Evolutionary conservation across 92 coral and sea anemone species (phyloP).

Genomic region (Parazoanthus swiftii): DNA sequence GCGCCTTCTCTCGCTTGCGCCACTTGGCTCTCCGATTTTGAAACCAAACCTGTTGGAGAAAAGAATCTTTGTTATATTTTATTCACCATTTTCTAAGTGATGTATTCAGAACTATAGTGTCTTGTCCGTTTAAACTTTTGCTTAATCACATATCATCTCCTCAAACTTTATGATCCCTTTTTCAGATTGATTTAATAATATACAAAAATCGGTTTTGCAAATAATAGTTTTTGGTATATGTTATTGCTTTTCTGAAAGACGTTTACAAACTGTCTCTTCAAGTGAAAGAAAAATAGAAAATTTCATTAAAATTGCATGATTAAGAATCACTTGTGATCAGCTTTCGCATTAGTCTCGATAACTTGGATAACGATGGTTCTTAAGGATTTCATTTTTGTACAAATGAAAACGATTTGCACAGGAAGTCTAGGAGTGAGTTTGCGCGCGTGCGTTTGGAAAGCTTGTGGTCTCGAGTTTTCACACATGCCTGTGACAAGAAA

Average conservation of each 20-base stretch:
- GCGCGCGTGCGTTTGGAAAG: neutral
- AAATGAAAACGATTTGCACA: neutral
- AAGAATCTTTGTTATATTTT: neutral
- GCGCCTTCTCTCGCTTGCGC: conserved; percentile 89
- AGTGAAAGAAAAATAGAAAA: conserved; percentile 31
- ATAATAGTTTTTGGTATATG: conserved; percentile 1
- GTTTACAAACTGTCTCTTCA: conserved; percentile 43
- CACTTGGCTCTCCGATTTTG: conserved; percentile 91
- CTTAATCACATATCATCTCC: neutral
- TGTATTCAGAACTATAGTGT: neutral
- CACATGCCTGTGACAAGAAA: neutral
- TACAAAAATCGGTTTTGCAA: conserved; percentile 6
- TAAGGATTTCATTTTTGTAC: neutral
- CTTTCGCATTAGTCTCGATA: neutral
- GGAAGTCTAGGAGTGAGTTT: neutral
- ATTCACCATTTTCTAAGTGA: neutral
- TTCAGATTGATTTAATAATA: conserved; percentile 9
- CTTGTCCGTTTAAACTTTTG: neutral
- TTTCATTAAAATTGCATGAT: conserved; percentile 56
- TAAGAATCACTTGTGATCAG: conserved; percentile 33
- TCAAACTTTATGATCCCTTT: neutral
- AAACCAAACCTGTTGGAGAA: conserved; percentile 75
- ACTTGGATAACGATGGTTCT: neutral
- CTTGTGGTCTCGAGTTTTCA: neutral
- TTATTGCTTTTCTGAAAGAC: conserved; percentile 21